Base-by-base conservation (phyloP, 2,888 invertebrate genomes). In the Atherix ibis region DNA sequence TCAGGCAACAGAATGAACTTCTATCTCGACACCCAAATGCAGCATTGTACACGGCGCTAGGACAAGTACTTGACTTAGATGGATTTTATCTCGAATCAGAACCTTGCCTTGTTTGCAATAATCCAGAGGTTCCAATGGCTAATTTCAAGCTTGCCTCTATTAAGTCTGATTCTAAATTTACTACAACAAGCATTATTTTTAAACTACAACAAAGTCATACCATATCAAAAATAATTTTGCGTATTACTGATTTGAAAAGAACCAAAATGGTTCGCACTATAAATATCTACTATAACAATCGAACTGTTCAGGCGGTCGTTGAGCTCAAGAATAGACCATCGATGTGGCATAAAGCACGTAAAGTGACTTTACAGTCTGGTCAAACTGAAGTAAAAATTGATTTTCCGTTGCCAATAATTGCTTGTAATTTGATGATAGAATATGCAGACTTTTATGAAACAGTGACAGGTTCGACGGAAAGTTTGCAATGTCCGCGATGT, bases 401-500 rank as follows among this genome's bases (percentile, higher is more conserved):
- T 59, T 94, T 97, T 53, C 89, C 92, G 0, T 65, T 97, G 37
- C 95, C 97, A 0, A 94, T 98, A 37, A 85, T 94, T 3, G 95
- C 97, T 0, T 95, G 95, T 54, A 97, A 97, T 62, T 66, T 98
- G 38, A 95, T 97, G 89, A 81, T 98, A 54, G 97, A 98, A 59
- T 97, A 95, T 58, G 82, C 89, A 0, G 95, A 97, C 52, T 95
- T 97, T 61, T 94, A 89, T 53, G 97, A 97, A 56, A 92, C 94
- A 47, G 80, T 89, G 38, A 87, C 87, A 48, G 84, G 85, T 1
- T 36, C 36, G 4, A 36, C 31, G 12, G 36, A 36, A 13, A 36
- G 28, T 1, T 65, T 94, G 14, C 92, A 94, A 58, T 94, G 94
- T 52, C 94, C 94, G 0, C 71, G 95, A 16, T 98, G 97, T 56